Conservation (phyloP, 2,888 invertebrate genomes). For the Stenoptilia bipunctidactyla region DNA sequence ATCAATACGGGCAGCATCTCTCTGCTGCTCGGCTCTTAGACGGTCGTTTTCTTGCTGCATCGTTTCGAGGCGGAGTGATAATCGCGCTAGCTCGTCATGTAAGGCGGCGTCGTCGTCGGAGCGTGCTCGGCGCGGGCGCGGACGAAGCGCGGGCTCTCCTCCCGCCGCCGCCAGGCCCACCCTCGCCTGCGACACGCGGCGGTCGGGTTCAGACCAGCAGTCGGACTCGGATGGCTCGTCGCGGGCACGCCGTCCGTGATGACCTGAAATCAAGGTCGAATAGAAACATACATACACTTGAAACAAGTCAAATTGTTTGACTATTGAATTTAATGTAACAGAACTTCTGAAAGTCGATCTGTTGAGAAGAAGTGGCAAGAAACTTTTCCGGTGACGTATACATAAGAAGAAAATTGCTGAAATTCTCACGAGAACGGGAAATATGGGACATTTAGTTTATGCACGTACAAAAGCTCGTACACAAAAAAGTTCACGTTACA, state of each 20-base stretch:
- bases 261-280: too few species aligned
- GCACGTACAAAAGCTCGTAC: too few species aligned
- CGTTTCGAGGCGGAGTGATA: constrained; percentile 34
- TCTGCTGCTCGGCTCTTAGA: constrained; percentile 50
- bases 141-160: constrained; percentile 27
- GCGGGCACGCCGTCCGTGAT: constrained; percentile 29
- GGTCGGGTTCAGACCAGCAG: constrained; percentile 89
- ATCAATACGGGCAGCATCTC: constrained; percentile 38
- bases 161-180: constrained; percentile 73
- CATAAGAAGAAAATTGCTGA: too few species aligned
- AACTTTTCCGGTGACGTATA: too few species aligned
- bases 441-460: too few species aligned
- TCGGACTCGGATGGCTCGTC: constrained; percentile 78
- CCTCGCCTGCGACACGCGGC: constrained; percentile 83
- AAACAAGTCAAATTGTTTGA: too few species aligned
- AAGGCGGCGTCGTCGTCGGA: constrained; percentile 65
- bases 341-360: too few species aligned
- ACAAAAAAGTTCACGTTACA: too few species aligned
- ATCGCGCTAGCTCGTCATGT: constrained; percentile 64
- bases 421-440: too few species aligned
- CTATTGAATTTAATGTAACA: too few species aligned
- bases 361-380: too few species aligned
- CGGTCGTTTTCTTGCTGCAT: constrained; percentile 46
- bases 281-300: too few species aligned
- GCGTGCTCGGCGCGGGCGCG: constrained; percentile 40